phyloP scores from a whole-genome alignment of 2,113 vertebrate genomes.

The Rhinogobius similis region DNA sequence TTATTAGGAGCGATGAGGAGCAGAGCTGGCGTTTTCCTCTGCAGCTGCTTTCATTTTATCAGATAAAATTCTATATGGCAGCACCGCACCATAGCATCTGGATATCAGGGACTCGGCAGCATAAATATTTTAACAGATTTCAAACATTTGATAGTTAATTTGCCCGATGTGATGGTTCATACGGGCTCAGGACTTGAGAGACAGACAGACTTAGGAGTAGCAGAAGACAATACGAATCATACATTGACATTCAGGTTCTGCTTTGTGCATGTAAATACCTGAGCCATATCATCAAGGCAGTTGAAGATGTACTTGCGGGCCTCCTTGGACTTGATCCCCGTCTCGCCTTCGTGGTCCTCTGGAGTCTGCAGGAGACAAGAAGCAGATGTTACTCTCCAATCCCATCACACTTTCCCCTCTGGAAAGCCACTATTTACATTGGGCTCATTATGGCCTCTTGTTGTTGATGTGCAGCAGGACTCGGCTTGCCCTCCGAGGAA shows the following conservation, averaged over 20 bases:
- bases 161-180: slow-evolving; percentile 44
- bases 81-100: slow-evolving; percentile 30
- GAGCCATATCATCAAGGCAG: slow-evolving; percentile 97
- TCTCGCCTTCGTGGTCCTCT: slow-evolving; percentile 95
- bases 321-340: slow-evolving; percentile 96
- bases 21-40: slow-evolving; percentile 35
- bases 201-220: slow-evolving; percentile 6
- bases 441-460: slow-evolving; percentile 68
- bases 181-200: slow-evolving; percentile 16
- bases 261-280: slow-evolving; percentile 74
- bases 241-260: background rate
- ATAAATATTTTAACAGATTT: slow-evolving; percentile 59
- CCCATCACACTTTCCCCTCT: slow-evolving; percentile 64
- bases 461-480: slow-evolving; percentile 67
- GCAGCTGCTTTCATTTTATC: slow-evolving; percentile 64
- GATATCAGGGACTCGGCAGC: slow-evolving; percentile 38
- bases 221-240: slow-evolving; percentile 15
- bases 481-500: slow-evolving; percentile 62
- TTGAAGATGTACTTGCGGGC: slow-evolving; percentile 98
- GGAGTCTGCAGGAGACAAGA: slow-evolving; percentile 83
- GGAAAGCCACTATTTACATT: slow-evolving; percentile 72
- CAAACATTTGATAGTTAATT: slow-evolving; percentile 56
- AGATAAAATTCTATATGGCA: slow-evolving; percentile 33
- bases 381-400: slow-evolving; percentile 66
- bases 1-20: slow-evolving; percentile 59